Evolutionary conservation across 2,113 vertebrate genomes (phyloP).

Genomic region (Zosterops lateralis): DNA sequence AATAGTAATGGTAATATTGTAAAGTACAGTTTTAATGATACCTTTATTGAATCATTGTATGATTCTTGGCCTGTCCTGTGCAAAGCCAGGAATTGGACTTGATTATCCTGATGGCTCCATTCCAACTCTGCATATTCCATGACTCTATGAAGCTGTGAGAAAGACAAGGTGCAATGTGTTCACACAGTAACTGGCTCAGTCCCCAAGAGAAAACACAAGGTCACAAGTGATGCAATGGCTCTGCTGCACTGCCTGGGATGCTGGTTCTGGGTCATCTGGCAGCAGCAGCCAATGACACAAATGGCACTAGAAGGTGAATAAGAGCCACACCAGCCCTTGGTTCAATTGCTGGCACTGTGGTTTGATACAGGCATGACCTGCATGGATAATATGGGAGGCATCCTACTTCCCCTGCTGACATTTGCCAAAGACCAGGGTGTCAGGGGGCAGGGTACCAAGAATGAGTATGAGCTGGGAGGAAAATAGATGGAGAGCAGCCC

Average conservation of each 20-base stretch:
- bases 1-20: neutral
- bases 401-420: accelerated
- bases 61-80: neutral
- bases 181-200: neutral
- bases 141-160: neutral
- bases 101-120: neutral
- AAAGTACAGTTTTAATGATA: neutral
- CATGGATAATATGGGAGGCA: accelerated
- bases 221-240: neutral
- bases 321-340: neutral
- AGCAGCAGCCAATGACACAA: neutral
- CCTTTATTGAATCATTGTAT: neutral
- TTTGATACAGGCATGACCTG: neutral
- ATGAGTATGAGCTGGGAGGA: neutral
- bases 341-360: accelerated
- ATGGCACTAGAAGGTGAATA: accelerated
- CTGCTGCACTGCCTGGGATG: neutral
- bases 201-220: neutral
- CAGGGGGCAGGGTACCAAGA: neutral
- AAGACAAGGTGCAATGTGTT: neutral
- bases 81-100: neutral
- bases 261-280: neutral
- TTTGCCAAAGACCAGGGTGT: neutral
- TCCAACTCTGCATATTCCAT: neutral
- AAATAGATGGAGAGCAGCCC: neutral